phyloP scores from a whole-genome alignment of 2,888 invertebrate genomes.

The Drosophila subsilvestris region DNA sequence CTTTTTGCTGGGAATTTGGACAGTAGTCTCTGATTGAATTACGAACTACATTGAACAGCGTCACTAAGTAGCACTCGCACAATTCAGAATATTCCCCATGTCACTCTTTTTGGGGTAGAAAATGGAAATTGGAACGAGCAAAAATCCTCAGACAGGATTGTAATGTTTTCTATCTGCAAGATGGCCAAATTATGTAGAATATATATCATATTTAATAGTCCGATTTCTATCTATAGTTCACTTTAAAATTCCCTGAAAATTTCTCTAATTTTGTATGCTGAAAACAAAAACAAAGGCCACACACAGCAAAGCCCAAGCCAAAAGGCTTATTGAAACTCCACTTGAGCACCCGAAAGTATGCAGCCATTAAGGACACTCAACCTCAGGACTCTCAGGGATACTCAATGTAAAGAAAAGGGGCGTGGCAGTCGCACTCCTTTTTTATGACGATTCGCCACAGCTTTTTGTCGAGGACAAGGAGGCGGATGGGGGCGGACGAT shows the following conservation, averaged over 20 bases:
- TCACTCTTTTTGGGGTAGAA: not conserved
- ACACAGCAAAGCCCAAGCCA: not conserved
- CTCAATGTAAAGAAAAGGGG: slow-evolving; percentile 38
- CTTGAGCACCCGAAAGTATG: slow-evolving; percentile 61
- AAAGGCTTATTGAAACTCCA: slow-evolving; percentile 47
- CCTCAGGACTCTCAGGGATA: not conserved
- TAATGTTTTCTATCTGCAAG: not conserved
- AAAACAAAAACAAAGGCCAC: not conserved
- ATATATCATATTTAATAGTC: not conserved
- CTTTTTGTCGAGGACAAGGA: slow-evolving; percentile 7
- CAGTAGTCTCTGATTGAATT: not conserved
- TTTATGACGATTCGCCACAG: slow-evolving; percentile 61
- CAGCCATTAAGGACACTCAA: slow-evolving; percentile 63
- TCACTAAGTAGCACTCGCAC: not conserved
- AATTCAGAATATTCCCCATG: not conserved
- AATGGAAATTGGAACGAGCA: not conserved
- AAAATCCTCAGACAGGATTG: not conserved
- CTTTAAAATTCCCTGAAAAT: not conserved
- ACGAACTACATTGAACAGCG: not conserved
- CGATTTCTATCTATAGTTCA: not conserved
- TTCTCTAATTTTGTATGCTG: not conserved
- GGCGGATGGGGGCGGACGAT: slow-evolving; percentile 18
- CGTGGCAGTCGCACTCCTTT: slow-evolving; percentile 71
- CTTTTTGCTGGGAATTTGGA: not conserved
- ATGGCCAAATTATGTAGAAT: not conserved